phyloP scores from a whole-genome alignment of 2,113 vertebrate species.

The Ceyx margarethae region DNA sequence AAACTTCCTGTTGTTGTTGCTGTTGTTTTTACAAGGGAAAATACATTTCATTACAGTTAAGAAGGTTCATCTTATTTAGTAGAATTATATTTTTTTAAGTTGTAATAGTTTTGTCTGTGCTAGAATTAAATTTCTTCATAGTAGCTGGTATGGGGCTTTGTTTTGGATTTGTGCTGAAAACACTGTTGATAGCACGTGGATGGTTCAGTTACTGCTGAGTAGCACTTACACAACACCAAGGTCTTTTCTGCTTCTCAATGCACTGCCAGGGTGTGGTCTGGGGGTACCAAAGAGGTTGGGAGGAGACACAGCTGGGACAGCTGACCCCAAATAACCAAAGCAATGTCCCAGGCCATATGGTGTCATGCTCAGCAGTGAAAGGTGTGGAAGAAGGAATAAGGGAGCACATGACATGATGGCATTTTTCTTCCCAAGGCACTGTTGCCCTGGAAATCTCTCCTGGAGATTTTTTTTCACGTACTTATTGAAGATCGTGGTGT shows the following conservation, averaged over 20 bases:
- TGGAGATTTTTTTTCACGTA: not conserved
- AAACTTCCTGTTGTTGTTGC: not conserved
- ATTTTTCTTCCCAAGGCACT: not conserved
- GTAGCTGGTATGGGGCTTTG: too few species aligned
- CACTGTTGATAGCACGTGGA: not conserved
- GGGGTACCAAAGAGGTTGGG: not conserved
- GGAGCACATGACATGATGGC: not conserved
- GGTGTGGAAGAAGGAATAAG: not conserved
- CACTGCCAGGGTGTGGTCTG: rapidly evolving
- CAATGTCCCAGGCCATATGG: rapidly evolving
- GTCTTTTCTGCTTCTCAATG: not conserved
- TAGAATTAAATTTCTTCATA: not conserved
- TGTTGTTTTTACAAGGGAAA: not conserved
- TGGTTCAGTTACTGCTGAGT: not conserved
- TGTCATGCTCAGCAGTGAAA: not conserved
- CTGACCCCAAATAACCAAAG: not conserved
- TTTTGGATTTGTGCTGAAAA: not conserved
- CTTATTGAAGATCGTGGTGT: not conserved
- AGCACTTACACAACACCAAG: rapidly evolving
- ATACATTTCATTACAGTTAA: not conserved
- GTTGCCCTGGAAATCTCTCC: not conserved
- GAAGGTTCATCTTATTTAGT: not conserved
- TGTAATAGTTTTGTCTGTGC: not conserved
- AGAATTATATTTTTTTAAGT: not conserved
- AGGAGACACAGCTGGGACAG: not conserved